These are phyloP conservation scores for Acrobasis consociella DNA, from an alignment of 2,888 invertebrate species.

Conservation along the genomic window DNA sequence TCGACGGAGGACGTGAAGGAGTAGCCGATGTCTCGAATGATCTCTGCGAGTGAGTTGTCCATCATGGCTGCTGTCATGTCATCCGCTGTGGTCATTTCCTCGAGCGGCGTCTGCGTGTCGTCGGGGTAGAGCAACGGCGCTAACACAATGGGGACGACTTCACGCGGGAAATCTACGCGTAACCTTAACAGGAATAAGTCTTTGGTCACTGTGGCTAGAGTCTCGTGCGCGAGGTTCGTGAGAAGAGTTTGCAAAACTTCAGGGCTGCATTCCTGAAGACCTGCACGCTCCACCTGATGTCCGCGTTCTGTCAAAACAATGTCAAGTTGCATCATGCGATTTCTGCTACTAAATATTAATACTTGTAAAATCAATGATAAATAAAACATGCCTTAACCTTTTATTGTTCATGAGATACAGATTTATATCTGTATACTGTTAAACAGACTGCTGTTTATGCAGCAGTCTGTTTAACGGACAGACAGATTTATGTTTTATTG, in stretches of 20 bases:
- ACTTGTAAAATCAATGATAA: too few species aligned
- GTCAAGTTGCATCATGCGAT: slow-evolving; percentile 14
- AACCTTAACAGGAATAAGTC: slow-evolving; percentile 91
- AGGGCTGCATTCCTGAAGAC: slow-evolving; percentile 94
- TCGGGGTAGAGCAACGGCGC: slow-evolving; percentile 94
- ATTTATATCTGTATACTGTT: too few species aligned
- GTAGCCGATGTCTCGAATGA: slow-evolving; percentile 96
- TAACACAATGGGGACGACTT: slow-evolving; percentile 93
- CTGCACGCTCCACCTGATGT: slow-evolving; percentile 88
- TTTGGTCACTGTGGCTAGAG: slow-evolving; percentile 88
- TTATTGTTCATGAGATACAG: too few species aligned
- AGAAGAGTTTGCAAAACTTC: slow-evolving; percentile 94
- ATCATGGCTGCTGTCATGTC: slow-evolving; percentile 84
- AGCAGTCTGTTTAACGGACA: neutral
- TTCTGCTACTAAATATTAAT: too few species aligned
- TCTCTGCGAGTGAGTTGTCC: slow-evolving; percentile 92
- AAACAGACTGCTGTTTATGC: too few species aligned
- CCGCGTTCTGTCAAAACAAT: slow-evolving; percentile 78
- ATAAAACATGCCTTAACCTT: too few species aligned
- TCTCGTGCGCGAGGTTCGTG: slow-evolving; percentile 83
- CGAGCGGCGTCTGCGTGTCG: slow-evolving; percentile 86
- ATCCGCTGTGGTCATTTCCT: slow-evolving; percentile 85
- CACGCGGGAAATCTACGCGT: slow-evolving; percentile 93
- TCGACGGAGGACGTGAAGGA: slow-evolving; percentile 93
- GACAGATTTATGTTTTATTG: neutral